phyloP scores from a whole-genome alignment of 2,113 vertebrate species.

The Tautogolabrus adspersus region DNA sequence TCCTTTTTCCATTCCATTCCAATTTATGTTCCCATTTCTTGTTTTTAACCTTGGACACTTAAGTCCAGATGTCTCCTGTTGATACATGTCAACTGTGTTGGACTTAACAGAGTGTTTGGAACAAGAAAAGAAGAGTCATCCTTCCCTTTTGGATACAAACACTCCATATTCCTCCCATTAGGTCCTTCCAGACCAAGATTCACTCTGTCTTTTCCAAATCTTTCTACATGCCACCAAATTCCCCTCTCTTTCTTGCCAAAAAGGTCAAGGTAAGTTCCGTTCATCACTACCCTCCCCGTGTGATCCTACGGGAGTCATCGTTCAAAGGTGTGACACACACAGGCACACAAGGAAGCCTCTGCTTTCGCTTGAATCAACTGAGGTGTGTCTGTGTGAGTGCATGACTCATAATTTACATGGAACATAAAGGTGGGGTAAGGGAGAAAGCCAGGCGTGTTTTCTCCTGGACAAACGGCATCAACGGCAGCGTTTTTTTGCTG shows the following conservation, averaged over 20 bases:
- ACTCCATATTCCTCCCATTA: conserved; percentile 31
- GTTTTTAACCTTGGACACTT: conserved; percentile 45
- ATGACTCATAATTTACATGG: conserved; percentile 40
- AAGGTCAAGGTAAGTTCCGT: conserved; percentile 67
- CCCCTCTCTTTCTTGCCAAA: conserved; percentile 32
- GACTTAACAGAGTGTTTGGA: conserved; percentile 48
- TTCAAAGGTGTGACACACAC: conserved; percentile 1
- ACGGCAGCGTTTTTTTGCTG: conserved; percentile 25
- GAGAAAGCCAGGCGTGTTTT: conserved; percentile 9
- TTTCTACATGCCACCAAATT: conserved; percentile 40
- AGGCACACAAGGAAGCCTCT: neutral
- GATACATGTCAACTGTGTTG: conserved; percentile 59
- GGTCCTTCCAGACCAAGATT: neutral
- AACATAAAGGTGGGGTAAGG: neutral
- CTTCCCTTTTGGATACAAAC: conserved; percentile 56
- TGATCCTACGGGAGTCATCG: conserved; percentile 41
- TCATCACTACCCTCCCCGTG: conserved; percentile 37
- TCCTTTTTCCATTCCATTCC: neutral
- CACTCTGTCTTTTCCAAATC: conserved; percentile 1
- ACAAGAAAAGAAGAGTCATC: conserved; percentile 57
- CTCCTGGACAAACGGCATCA: conserved; percentile 34
- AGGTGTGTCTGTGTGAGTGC: conserved; percentile 46
- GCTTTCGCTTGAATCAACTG: conserved; percentile 28
- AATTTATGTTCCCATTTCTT: conserved; percentile 23
- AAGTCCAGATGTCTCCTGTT: conserved; percentile 42